A percentile compares a stretch with the other conserved stretches of the same genome.
These are phyloP conservation scores for Yponomeuta evonymella DNA, from an alignment of 2,888 invertebrate genomes.

Conservation along the genomic window DNA sequence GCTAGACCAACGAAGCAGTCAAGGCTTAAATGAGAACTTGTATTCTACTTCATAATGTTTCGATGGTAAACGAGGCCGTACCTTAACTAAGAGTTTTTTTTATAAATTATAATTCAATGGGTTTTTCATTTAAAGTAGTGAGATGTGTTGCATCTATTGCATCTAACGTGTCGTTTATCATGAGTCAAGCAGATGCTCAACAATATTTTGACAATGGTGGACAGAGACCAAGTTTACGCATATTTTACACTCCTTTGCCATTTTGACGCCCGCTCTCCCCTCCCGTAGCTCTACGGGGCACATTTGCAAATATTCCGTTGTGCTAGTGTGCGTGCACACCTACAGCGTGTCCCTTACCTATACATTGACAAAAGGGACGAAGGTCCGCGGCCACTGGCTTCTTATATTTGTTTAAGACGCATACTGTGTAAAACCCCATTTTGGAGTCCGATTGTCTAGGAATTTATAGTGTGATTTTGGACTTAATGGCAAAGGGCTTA, in stretches of 20 bases:
- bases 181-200: too few relatives aligned
- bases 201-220: background rate
- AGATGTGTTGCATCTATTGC: too few relatives aligned
- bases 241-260: background rate
- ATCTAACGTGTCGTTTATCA: too few relatives aligned
- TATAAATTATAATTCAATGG: too few relatives aligned
- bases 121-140: too few relatives aligned
- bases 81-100: too few relatives aligned
- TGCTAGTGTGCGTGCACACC: constrained; percentile 48
- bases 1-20: too few relatives aligned
- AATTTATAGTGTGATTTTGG: background rate
- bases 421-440: constrained; percentile 45
- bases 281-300: constrained; percentile 40
- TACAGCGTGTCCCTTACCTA: constrained; percentile 64
- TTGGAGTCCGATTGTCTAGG: constrained; percentile 4
- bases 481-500: background rate
- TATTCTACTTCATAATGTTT: too few relatives aligned
- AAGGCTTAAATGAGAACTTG: too few relatives aligned
- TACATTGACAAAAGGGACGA: constrained; percentile 59
- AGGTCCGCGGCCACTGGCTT: constrained; percentile 63
- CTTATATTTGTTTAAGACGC: constrained; percentile 75
- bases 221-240: background rate
- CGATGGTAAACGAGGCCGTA: too few relatives aligned
- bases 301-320: constrained; percentile 69
- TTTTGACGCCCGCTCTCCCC: constrained; percentile 20